phyloP scores from a whole-genome alignment of 2,113 vertebrate genomes.

The Anser cygnoides region DNA sequence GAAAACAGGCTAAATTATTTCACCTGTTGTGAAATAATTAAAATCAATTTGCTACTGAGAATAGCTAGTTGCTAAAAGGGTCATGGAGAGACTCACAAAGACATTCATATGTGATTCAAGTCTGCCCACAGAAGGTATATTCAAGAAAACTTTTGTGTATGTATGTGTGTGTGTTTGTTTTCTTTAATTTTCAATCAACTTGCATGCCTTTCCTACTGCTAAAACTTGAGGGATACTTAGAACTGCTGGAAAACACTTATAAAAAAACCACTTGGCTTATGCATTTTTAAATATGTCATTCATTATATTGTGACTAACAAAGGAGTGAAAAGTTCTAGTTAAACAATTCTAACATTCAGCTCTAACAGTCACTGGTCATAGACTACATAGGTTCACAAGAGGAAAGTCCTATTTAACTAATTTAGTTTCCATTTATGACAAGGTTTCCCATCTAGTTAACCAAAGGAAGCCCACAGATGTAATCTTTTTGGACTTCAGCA shows the following conservation, averaged over 20 bases:
- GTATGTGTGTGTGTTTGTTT: neutral
- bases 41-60: slow-evolving; percentile 56
- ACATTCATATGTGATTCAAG: neutral
- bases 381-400: no score
- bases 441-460: no score
- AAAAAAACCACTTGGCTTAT: neutral
- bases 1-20: slow-evolving; percentile 70
- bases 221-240: neutral
- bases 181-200: neutral
- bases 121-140: neutral
- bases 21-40: slow-evolving; percentile 68
- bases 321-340: neutral
- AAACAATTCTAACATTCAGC: neutral
- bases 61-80: slow-evolving; percentile 60
- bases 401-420: no score
- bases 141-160: neutral
- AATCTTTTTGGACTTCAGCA: no score
- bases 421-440: no score
- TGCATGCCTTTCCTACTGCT: neutral
- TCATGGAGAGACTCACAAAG: slow-evolving; percentile 37
- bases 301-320: neutral
- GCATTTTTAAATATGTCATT: neutral
- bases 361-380: no score
- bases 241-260: neutral
- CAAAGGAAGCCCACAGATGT: no score